Evolutionary conservation across 2,113 vertebrate species (phyloP), one percentile per base, ranked within the genome.

Genomic region (Ctenodactylus gundi): DNA sequence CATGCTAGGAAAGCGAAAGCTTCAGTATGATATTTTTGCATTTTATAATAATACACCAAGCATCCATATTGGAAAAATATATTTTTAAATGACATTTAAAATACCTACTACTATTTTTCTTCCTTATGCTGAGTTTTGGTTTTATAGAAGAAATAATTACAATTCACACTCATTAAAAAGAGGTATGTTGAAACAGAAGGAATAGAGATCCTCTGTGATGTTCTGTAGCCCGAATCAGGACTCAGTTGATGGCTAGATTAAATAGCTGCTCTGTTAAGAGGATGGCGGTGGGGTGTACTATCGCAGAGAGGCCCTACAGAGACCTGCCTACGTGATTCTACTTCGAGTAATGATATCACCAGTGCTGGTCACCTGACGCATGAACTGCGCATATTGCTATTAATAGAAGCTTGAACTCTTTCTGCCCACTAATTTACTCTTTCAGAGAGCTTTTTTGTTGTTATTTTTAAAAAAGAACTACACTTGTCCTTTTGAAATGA

Each of bases 61-160:
- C n/a, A 92, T 89, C 85, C 60, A 72, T 94, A 96, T 72, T 94
- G 78, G 67, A 94, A 95, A 96, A 84, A 85, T 39, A 67, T 92
- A 85, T 89, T 93, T 95, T 41, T 64, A 93, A 93, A 60, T 93
- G 96, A 80, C 93, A 96, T 95, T 96, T 94, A 11, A 76, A 94
- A 78, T 96, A 64, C 34, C 81, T 85, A 76, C 55, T 91, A 46
- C 75, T 96, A 51, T 84, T 95, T 93, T 96, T 76, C 57, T 39
- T 96, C 68, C 82, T 91, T 95, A 70, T 91, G 72, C 65, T 85
- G 72, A 88, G 25, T 82, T 96, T 92, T 55, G 17, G 77, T 94
- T 64, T 94, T 88, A 84, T 85, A 95, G 88, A 88, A 92, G 85
- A 94, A 88, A 91, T 85, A 82, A 92, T 93, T 86, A 84, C 41